These are phyloP conservation scores for Mormyrus proboscirostris DNA, from an alignment of 2,797 vertebrate genomes.

Conservation along the genomic window DNA sequence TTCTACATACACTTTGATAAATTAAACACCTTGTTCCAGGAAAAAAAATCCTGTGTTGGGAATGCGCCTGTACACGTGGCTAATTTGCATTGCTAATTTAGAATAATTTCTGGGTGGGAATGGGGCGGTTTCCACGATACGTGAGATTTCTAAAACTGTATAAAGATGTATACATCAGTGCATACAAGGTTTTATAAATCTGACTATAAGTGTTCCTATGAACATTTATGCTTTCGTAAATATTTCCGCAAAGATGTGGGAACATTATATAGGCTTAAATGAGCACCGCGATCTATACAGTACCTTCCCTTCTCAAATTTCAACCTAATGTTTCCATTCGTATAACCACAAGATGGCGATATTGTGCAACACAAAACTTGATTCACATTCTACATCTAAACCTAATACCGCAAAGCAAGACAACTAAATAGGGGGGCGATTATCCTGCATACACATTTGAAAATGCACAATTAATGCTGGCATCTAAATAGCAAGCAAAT, in stretches of 20 bases:
- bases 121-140: not conserved
- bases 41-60: not conserved
- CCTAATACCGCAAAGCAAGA: not conserved
- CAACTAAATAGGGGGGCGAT: not conserved
- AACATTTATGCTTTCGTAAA: not conserved
- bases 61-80: not conserved
- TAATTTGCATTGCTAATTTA: not conserved
- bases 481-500: not conserved
- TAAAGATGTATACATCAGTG: not conserved
- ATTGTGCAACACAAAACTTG: not conserved
- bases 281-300: not conserved
- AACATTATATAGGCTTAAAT: not conserved
- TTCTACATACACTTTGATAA: not conserved
- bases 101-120: not conserved
- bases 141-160: not conserved
- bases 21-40: not conserved
- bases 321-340: not conserved
- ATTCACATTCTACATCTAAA: not conserved
- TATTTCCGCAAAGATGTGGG: not conserved
- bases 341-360: conserved; percentile 9
- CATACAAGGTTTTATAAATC: not conserved
- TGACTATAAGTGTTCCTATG: not conserved
- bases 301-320: not conserved
- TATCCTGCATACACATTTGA: not conserved
- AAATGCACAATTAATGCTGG: not conserved